Base-by-base conservation (phyloP, 1,140 invertebrate species). In the Zaprionus ghesquierei region DNA sequence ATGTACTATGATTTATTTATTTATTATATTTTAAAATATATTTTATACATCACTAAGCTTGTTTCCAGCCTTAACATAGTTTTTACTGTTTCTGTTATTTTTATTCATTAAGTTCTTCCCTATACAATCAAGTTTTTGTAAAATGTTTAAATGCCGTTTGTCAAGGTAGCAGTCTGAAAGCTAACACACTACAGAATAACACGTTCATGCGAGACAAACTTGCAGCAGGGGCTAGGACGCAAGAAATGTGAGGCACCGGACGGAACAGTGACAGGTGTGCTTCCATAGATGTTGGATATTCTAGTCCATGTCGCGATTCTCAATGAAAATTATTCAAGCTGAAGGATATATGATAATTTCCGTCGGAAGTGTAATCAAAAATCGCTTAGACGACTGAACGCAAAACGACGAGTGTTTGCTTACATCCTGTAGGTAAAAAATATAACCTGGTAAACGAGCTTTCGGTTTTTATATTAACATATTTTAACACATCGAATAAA, bases 271-370 rank as follows among this genome's bases (percentile, higher is more conserved):
- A 73, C 59, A 77, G 71, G 65, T 73, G 70, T 68, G 58, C 59
- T 63, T 53, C 13, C 38, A 22, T 46, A 20, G 15, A 38, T 61
- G 59, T 18, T 68, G 55, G 33, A 38, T 44, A 31, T 25, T 35
- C 18, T 46, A 54, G 35, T 53, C 49, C 23, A 49, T 62, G 72
- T 77, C 85, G 70, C 80, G 77, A 77, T 75, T 89, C 70, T 84
- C 69, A 68, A 89, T 87, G 70, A 81, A 91, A 92, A 89, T 91
- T 90, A 92, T 91, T 92, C 90, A 90, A 86, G 89, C 80, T 90
- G 89, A 92, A 92, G 90, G 89, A 90, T 92, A 89, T 92, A 92
- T 92, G 90, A 92, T 92, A 92, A 92, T 92, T 92, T 92, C 90
- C 90, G 90, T 64, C 90, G 90, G 90, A 92, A 92, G 86, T 90